These are phyloP conservation scores for Tympanoctomys barrerae DNA, from an alignment of 2,797 vertebrate genomes.

Conservation along the genomic window DNA sequence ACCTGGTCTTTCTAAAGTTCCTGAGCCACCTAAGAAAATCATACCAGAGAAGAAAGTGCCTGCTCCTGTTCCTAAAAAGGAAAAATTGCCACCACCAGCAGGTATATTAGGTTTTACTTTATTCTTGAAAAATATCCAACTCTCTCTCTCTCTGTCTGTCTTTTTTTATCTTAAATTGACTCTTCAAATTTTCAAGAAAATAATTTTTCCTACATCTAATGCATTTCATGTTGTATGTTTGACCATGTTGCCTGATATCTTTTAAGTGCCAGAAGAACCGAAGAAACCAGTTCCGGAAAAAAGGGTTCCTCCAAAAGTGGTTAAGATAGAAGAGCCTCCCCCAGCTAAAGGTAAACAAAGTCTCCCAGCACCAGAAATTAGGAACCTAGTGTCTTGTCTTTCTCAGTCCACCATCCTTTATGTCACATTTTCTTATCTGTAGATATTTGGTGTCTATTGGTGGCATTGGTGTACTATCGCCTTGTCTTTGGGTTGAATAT, in stretches of 20 bases:
- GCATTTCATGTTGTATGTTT: slow-evolving; percentile 60
- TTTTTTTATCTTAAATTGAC: slow-evolving; percentile 26
- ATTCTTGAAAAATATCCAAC: slow-evolving; percentile 3
- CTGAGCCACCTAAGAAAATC: slow-evolving; percentile 87
- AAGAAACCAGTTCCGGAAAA: slow-evolving; percentile 90
- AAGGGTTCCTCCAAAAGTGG: slow-evolving; percentile 82
- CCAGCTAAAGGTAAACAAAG: slow-evolving; percentile 87
- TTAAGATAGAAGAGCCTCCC: slow-evolving; percentile 85
- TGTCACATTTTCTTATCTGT: slow-evolving; percentile 28
- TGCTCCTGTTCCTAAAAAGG: slow-evolving; percentile 85
- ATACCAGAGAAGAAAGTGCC: slow-evolving; percentile 87
- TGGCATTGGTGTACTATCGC: not conserved
- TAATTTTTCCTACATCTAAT: slow-evolving; percentile 30
- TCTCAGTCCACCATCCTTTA: not conserved
- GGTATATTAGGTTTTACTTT: slow-evolving; percentile 84
- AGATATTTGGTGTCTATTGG: slow-evolving; percentile 44
- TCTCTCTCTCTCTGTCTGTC: not conserved
- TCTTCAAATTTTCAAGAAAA: slow-evolving; percentile 59
- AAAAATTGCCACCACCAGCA: slow-evolving; percentile 84
- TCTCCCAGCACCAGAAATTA: not conserved
- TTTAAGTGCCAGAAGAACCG: slow-evolving; percentile 89
- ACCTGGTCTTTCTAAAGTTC: slow-evolving; percentile 87
- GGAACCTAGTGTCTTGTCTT: not conserved
- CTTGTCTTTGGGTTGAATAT: not conserved
- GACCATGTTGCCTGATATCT: slow-evolving; percentile 82